Conservation (phyloP, 2,113 vertebrate species). For the Spermophilus dauricus region DNA sequence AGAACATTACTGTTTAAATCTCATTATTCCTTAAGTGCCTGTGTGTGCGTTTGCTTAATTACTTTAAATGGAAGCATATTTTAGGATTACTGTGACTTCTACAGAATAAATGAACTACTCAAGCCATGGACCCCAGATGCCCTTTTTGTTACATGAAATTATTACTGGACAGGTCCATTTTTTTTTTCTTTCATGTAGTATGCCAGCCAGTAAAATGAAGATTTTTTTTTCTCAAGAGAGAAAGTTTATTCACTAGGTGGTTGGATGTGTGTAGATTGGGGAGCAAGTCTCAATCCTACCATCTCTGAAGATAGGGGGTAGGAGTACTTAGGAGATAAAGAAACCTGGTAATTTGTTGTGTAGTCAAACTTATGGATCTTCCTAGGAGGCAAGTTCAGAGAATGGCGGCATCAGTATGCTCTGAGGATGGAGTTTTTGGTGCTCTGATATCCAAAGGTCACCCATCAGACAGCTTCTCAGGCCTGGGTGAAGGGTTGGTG, state of each 20-base stretch:
- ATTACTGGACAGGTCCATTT: too few species aligned
- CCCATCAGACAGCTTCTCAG: not conserved
- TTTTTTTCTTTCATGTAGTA: too few species aligned
- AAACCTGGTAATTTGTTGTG: not conserved
- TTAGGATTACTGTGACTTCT: slow-evolving; percentile 31
- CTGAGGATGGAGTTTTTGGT: too few species aligned
- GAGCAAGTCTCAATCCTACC: not conserved
- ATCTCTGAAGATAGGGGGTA: not conserved
- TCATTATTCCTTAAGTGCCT: slow-evolving; percentile 46
- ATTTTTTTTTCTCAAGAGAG: not conserved
- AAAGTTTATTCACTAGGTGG: not conserved
- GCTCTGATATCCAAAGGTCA: not conserved
- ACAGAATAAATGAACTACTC: not conserved
- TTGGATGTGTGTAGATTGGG: too few species aligned
- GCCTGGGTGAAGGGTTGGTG: not conserved
- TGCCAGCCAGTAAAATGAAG: not conserved
- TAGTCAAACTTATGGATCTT: not conserved
- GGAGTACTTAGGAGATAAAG: not conserved
- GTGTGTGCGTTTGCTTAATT: slow-evolving; percentile 56
- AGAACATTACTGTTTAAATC: slow-evolving; percentile 43
- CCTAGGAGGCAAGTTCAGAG: not conserved
- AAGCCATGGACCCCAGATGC: not conserved
- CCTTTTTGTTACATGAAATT: not conserved
- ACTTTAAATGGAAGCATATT: slow-evolving; percentile 39
- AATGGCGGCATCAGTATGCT: too few species aligned